Base-by-base conservation (phyloP, 2,888 invertebrate genomes). In the Drosophila cognata region DNA sequence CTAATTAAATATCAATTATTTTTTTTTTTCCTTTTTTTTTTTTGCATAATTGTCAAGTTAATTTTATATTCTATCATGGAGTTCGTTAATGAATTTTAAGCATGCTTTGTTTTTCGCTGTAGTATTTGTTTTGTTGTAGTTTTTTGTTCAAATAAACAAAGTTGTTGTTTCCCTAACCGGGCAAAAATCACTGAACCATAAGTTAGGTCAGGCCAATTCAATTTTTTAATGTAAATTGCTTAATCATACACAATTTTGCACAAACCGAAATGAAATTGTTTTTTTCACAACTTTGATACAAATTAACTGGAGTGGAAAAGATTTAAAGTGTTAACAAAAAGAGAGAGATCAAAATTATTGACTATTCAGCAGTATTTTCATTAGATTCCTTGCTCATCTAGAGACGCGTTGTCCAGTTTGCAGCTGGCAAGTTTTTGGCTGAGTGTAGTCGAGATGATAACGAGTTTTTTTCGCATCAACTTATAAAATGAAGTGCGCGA, bases 391-490 rank as follows among this genome's bases (percentile, higher is more conserved):
- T 25, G 8, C 8, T 46, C 25, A 46, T 28, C 46, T 2, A 6
- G 11, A 11, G 43, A 43, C 43, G 2, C 21, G 11, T 21, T 43
- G 16, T 25, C 2, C 25, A 46, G 46, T 16, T 16, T 1, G 46
- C 16, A 28, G 2, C 5, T 13, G 8, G 8, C 21, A 10, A n/a
- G 11, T 57, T 46, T 57, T 57, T 43, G 6, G 5, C 21, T 11
- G 21, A n/a, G 57, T 57, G 57, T 57, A 43, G 8, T 13, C 16
- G 10, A 8, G 33, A 43, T 76, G 88, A 87, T 84, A 84, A 80
- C 82, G 62, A 74, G 85, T 84, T 88, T 81, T 56, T 73, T 83
- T 73, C 77, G 65, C 68, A 70, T 68, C 70, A 63, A 73, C 75
- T 75, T 85, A 85, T 85, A 85, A 84, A 89, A 71, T 72, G 66